Evolutionary conservation across 1,140 invertebrate genomes (phyloP).

Genomic region (Zaprionus nigranus): DNA sequence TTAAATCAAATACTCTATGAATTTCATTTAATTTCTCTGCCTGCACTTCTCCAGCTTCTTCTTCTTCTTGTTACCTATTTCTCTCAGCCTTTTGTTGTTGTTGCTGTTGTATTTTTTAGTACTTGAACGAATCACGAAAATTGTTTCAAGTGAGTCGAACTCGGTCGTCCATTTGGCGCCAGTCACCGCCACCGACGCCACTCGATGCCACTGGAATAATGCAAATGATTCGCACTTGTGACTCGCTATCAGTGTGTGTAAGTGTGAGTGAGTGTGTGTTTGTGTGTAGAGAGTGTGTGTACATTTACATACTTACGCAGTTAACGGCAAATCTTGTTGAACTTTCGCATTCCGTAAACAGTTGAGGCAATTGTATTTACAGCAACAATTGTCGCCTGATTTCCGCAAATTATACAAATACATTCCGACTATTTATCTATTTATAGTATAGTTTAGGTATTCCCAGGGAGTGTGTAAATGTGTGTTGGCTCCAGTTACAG

Average conservation of each 20-base stretch:
- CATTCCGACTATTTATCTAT: slow-evolving; percentile 27
- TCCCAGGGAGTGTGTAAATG: neutral
- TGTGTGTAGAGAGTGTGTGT: neutral
- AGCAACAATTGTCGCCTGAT: slow-evolving; percentile 49
- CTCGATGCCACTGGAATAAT: slow-evolving; percentile 44
- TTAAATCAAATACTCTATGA: slow-evolving; percentile 59
- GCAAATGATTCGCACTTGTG: slow-evolving; percentile 50
- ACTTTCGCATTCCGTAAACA: slow-evolving; percentile 30
- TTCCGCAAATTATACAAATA: slow-evolving; percentile 38
- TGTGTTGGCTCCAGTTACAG: slow-evolving; percentile 11
- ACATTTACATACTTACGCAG: slow-evolving; percentile 13
- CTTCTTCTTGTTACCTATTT: neutral
- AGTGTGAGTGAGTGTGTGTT: neutral
- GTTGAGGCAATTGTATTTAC: slow-evolving; percentile 27
- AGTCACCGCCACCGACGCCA: slow-evolving; percentile 35
- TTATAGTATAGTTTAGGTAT: slow-evolving; percentile 15
- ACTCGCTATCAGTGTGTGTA: slow-evolving; percentile 10
- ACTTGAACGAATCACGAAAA: slow-evolving; percentile 53
- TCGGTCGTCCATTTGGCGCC: slow-evolving; percentile 54
- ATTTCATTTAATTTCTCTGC: slow-evolving; percentile 14
- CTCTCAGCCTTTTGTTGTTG: neutral
- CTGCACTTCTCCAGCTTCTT: neutral
- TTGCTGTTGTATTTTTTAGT: slow-evolving; percentile 55
- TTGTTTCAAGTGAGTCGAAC: slow-evolving; percentile 46
- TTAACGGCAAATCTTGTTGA: slow-evolving; percentile 27